phyloP scores from a whole-genome alignment of 1,140 invertebrate species.

The Orius insidiosus region DNA sequence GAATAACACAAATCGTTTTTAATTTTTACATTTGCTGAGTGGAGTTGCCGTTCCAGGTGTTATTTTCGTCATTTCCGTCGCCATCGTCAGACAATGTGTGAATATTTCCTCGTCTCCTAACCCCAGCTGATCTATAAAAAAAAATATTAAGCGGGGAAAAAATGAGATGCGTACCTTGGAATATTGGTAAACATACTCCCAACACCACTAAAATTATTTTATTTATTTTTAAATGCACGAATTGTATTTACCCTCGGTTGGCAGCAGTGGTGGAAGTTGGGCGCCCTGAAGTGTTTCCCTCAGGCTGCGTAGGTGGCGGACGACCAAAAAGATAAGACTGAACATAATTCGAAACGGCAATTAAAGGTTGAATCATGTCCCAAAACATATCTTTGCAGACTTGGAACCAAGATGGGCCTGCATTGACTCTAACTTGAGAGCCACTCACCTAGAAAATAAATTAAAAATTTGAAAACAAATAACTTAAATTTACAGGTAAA shows the following conservation, averaged over 20 bases:
- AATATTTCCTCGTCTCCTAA: slow-evolving; percentile 14
- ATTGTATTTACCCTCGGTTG: neutral
- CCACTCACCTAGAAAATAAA: too few species aligned
- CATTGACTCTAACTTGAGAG: too few species aligned
- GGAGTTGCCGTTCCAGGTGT: slow-evolving; percentile 86
- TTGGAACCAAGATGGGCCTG: too few species aligned
- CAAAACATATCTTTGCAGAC: slow-evolving; percentile 23
- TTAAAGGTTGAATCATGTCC: slow-evolving; percentile 27
- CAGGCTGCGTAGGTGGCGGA: neutral
- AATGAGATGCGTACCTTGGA: neutral
- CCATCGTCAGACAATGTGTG: slow-evolving; percentile 10
- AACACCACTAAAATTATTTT: slow-evolving; percentile 17
- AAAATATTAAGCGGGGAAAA: too few species aligned
- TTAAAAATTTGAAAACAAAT: too few species aligned
- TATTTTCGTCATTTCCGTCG: slow-evolving; percentile 57
- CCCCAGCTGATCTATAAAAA: neutral
- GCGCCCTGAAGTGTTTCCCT: neutral
- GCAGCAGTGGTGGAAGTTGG: too few species aligned
- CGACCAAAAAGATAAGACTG: neutral
- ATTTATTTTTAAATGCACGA: neutral
- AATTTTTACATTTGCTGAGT: slow-evolving; percentile 80
- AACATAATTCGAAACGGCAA: slow-evolving; percentile 21
- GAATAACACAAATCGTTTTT: too few species aligned
- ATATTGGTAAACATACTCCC: slow-evolving; percentile 9
- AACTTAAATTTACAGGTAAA: slow-evolving; percentile 35